Conservation (phyloP, 2,797 vertebrate genomes). For the Megaceryle alcyon region DNA sequence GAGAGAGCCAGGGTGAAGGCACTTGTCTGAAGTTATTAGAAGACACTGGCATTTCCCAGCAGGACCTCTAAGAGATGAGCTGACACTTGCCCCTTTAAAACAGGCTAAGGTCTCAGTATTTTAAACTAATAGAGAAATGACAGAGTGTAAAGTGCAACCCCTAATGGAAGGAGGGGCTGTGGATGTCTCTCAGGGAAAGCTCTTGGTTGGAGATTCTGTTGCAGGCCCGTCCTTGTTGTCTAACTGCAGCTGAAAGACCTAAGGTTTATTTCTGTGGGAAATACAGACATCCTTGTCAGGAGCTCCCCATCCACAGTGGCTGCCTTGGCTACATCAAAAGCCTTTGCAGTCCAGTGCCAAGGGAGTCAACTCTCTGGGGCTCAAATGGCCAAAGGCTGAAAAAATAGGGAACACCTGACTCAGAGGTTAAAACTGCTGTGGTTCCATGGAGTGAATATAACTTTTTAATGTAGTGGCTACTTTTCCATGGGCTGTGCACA, state of each 20-base stretch:
- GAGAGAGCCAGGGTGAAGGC: not conserved
- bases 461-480: not conserved
- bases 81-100: not conserved
- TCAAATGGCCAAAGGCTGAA: not conserved
- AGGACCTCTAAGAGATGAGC: not conserved
- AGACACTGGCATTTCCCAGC: not conserved
- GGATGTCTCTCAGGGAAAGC: not conserved
- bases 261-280: not conserved
- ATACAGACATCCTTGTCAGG: not conserved
- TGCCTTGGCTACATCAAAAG: not conserved
- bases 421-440: not conserved
- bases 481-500: not conserved
- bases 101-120: not conserved
- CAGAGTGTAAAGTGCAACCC: not conserved
- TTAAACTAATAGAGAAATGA: accelerated
- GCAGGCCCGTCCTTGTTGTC: accelerated
- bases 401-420: not conserved
- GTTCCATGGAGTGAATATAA: not conserved
- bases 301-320: not conserved
- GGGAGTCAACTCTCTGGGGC: not conserved
- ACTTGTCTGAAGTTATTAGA: not conserved
- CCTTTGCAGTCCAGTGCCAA: not conserved
- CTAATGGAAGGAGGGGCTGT: not conserved
- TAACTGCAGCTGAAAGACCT: not conserved
- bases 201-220: not conserved